phyloP scores from a whole-genome alignment of 2,113 vertebrate species.

The Pan paniscus region DNA sequence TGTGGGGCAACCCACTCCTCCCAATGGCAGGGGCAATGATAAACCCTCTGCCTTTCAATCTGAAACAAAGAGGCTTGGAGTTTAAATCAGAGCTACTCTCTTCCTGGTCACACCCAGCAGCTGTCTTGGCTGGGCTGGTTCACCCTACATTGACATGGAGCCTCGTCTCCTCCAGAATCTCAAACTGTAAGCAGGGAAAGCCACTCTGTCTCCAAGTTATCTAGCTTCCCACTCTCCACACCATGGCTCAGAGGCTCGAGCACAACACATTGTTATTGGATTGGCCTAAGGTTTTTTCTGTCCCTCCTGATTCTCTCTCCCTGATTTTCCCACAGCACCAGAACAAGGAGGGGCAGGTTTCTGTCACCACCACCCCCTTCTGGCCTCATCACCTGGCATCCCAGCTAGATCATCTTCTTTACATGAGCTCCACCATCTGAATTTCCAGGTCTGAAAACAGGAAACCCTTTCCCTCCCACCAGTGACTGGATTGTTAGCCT shows the following conservation, averaged over 20 bases:
- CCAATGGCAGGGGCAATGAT: not conserved
- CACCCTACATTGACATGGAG: not conserved
- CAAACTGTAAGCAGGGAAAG: not conserved
- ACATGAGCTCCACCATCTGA: not conserved
- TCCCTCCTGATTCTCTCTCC: not conserved
- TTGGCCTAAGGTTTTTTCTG: not conserved
- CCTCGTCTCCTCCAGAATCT: not conserved
- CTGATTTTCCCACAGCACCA: not conserved
- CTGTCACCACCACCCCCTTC: not conserved
- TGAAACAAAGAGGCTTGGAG: not conserved
- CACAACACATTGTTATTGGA: not conserved
- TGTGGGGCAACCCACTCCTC: not conserved
- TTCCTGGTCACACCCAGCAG: not conserved
- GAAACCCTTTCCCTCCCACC: not conserved
- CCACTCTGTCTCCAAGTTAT: not conserved
- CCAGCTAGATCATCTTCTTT: not conserved
- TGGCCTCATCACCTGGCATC: not conserved
- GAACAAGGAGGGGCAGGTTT: not conserved
- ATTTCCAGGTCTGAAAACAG: not conserved
- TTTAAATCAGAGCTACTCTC: not conserved
- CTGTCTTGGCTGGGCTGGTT: not conserved
- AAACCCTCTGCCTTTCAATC: not conserved
- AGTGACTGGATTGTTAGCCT: not conserved
- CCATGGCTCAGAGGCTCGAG: not conserved
- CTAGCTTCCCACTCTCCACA: not conserved